Conservation (phyloP, 2,888 invertebrate genomes). For the Lepas anatifera region DNA sequence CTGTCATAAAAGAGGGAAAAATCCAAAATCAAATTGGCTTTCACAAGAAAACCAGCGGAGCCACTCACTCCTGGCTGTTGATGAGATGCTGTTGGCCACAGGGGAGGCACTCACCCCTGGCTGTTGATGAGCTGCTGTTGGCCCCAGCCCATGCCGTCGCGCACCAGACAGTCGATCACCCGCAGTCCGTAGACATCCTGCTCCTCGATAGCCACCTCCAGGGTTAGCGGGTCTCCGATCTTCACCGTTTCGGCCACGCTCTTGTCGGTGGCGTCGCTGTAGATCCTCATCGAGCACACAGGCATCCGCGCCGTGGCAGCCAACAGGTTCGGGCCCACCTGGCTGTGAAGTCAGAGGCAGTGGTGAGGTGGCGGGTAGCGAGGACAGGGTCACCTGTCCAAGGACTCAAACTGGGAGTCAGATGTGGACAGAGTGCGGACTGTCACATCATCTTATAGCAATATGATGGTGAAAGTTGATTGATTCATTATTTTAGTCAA, state of each 20-base stretch:
- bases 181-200: constrained; percentile 51
- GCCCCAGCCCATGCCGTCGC: constrained; percentile 84
- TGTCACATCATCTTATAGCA: no score
- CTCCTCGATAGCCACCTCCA: constrained; percentile 24
- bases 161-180: constrained; percentile 75
- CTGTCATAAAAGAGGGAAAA: no score
- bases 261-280: constrained; percentile 51
- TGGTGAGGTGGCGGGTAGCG: no score
- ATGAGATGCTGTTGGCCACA: constrained; percentile 86
- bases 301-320: constrained; percentile 53
- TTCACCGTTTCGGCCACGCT: constrained; percentile 63
- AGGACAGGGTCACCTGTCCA: no score
- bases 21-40: no score
- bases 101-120: constrained; percentile 44
- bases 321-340: constrained; percentile 40
- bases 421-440: background rate
- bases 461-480: no score
- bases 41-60: no score
- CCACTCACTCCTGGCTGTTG: constrained; percentile 40
- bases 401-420: no score
- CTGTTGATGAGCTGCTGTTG: constrained; percentile 71
- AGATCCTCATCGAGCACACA: constrained; percentile 80
- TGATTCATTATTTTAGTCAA: no score
- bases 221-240: constrained; percentile 67
- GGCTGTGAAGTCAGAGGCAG: constrained; percentile 30